These are phyloP conservation scores for Rotaria macrura DNA, from an alignment of 2,888 invertebrate genomes.

Conservation along the genomic window DNA sequence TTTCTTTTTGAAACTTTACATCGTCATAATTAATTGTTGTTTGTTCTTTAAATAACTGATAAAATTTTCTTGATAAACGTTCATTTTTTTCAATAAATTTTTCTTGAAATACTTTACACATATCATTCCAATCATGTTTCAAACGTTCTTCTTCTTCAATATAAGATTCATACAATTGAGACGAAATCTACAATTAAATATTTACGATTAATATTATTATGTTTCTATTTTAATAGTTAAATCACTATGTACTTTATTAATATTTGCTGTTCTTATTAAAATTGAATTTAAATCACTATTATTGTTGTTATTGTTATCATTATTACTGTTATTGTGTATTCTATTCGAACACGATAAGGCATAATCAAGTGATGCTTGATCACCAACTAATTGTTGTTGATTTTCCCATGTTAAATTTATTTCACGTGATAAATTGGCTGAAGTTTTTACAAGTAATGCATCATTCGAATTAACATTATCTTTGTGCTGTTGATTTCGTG, in stretches of 20 bases:
- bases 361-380: conserved; percentile 7
- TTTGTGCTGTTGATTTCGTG: neutral
- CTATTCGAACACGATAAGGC: neutral
- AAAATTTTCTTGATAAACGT: conserved; percentile 14
- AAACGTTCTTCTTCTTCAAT: neutral
- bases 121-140: neutral
- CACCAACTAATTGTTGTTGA: conserved; percentile 12
- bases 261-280: neutral
- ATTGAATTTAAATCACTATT: neutral
- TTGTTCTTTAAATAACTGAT: conserved; percentile 17
- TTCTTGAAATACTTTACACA: neutral
- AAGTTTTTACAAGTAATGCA: neutral
- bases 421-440: neutral
- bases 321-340: neutral
- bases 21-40: conserved; percentile 9
- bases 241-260: neutral
- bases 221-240: neutral
- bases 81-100: neutral
- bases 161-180: neutral
- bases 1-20: neutral
- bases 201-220: too few species aligned
- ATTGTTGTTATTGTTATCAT: neutral
- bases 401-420: conserved; percentile 7
- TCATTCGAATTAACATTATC: neutral
- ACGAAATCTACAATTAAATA: neutral